Percentiles rank a stretch among this genome's conserved stretches.
Evolutionary conservation across 2,797 vertebrate genomes (phyloP).

Genomic region (Liasis olivaceus): DNA sequence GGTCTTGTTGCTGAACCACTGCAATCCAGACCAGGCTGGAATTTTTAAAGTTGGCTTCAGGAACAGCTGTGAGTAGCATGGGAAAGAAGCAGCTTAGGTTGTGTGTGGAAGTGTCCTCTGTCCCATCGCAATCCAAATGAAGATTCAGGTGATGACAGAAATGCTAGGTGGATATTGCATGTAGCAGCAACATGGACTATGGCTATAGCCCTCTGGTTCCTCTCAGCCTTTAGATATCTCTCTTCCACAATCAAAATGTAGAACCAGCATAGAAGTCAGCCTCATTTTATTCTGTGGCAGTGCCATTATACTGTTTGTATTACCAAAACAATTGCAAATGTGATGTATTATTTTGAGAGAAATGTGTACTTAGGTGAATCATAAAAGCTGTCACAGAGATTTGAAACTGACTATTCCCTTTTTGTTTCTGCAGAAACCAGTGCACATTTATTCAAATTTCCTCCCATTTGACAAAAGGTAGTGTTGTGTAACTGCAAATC

Average conservation of each 20-base stretch:
- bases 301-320: constrained; percentile 15
- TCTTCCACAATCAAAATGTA: neutral
- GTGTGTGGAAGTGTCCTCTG: neutral
- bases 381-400: neutral
- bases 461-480: constrained; percentile 22
- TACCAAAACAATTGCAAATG: constrained; percentile 1
- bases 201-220: neutral
- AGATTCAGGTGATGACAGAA: no score
- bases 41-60: no score
- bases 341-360: constrained; percentile 20
- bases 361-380: constrained; percentile 33
- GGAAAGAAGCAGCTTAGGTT: no score
- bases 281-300: constrained; percentile 17
- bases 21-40: no score
- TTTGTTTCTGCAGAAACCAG: neutral
- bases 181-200: neutral
- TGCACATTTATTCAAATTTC: constrained; percentile 30
- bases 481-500: constrained; percentile 12
- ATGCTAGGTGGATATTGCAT: no score
- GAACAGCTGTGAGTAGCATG: no score
- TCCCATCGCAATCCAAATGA: neutral
- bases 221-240: neutral
- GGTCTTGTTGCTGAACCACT: no score
- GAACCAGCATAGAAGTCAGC: neutral
- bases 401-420: constrained; percentile 17